Evolutionary conservation across 2,113 vertebrate species (phyloP), one percentile per base, ranked within the genome.

Genomic region (Vimba vimba): DNA sequence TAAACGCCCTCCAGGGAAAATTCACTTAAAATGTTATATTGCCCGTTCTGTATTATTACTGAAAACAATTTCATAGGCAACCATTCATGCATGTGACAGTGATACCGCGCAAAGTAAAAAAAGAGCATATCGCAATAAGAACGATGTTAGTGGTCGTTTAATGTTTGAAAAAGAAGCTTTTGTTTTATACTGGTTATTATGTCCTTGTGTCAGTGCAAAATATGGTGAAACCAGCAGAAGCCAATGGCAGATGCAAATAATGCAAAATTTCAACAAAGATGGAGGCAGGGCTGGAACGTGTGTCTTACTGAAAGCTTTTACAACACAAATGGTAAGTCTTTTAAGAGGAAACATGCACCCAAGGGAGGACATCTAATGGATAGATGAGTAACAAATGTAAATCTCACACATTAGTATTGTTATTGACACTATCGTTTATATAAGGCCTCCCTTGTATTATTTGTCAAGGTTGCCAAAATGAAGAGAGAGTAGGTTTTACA

Each of bases 401-500:
- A 94, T 94, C 93, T 94, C 92, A 94, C 94, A 94, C 93, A 94
- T 93, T 93, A 93, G 86, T 82, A 86, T 57, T 82, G 75, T 86
- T 85, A 27, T 85, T 73, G 80, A 75, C 82, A 84, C 82, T 87
- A 85, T 87, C 59, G 52, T 87, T 89, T 87, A 87, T 73, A 83
- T 83, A 87, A 89, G 84, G 83, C 88, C 86, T 87, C 86, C 66
- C 86, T 87, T 86, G 85, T 83, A 79, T 86, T 87, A 78, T 89
- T 86, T 39, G 79, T 91, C 94, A 94, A 96, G 96, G 96, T 96
- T 96, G 96, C 95, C 96, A 92, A 96, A 96, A 96, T 92, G 84
- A 92, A 89, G 64, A 82, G 88, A 97, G 95, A 86, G 94, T 90
- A 87, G 85, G 88, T 90, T 95, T 73, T 95, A 98, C 97, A 98